Evolutionary conservation across 2,888 invertebrate species (phyloP).

Genomic region (Aporophyla nigra): DNA sequence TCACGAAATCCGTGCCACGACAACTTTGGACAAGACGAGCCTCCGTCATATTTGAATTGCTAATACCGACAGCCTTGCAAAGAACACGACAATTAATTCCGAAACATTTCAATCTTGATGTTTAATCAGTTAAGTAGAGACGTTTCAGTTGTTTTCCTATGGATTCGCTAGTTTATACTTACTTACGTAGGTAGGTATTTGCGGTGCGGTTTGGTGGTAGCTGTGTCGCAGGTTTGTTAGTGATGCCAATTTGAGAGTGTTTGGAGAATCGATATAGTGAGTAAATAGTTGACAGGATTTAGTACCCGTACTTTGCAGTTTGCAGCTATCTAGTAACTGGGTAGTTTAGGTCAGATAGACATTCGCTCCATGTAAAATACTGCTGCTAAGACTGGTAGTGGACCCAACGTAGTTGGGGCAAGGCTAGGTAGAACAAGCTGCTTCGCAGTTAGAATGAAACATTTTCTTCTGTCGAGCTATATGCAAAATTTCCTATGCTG

Average conservation of each 20-base stretch:
- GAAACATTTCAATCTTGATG: slow-evolving; percentile 77
- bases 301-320: no score
- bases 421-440: no score
- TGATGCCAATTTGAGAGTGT: slow-evolving; percentile 26
- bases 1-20: slow-evolving; percentile 66
- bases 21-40: slow-evolving; percentile 72
- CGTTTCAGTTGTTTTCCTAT: slow-evolving; percentile 50
- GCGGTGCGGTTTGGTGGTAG: slow-evolving; percentile 27
- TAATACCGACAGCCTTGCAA: slow-evolving; percentile 78
- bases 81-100: slow-evolving; percentile 88
- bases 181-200: not conserved
- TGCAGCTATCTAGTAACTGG: no score
- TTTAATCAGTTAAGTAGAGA: slow-evolving; percentile 84
- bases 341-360: no score
- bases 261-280: not conserved
- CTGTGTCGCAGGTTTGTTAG: not conserved
- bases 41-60: slow-evolving; percentile 81
- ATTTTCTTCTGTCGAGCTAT: not conserved
- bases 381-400: no score
- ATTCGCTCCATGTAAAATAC: no score
- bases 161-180: slow-evolving; percentile 25
- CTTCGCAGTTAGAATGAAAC: not conserved
- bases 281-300: not conserved
- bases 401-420: no score
- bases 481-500: not conserved